These are phyloP conservation scores for Nemoura dubitans DNA, from an alignment of 2,888 invertebrate genomes.

Conservation along the genomic window DNA sequence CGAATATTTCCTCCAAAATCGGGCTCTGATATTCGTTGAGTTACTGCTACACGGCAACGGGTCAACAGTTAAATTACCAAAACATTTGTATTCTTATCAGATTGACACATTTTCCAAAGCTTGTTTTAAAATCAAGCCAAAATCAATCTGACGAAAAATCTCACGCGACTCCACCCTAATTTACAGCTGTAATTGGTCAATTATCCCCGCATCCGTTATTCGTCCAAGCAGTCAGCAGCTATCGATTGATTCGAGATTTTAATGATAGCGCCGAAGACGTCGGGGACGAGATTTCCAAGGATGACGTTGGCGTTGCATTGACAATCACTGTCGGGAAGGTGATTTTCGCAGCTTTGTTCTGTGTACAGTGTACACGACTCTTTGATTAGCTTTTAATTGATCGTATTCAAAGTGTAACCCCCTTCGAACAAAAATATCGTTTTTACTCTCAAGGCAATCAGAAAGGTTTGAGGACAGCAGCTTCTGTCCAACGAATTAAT, in stretches of 20 bases:
- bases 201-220: background rate
- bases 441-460: background rate
- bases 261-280: background rate
- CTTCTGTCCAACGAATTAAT: background rate
- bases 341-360: background rate
- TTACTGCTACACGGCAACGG: background rate
- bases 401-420: background rate
- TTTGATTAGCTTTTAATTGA: background rate
- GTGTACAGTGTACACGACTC: background rate
- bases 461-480: background rate
- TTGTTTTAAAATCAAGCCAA: background rate
- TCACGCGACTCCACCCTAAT: slow-evolving; percentile 12
- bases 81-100: slow-evolving; percentile 7
- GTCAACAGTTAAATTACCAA: background rate
- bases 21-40: background rate
- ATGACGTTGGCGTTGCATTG: background rate
- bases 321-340: slow-evolving; percentile 17
- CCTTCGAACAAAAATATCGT: background rate
- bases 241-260: background rate
- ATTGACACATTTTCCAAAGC: background rate
- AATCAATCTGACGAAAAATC: background rate
- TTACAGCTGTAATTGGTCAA: slow-evolving; percentile 7
- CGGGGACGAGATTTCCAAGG: background rate
- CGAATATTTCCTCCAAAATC: background rate
- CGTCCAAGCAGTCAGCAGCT: background rate